Evolutionary conservation across 2,797 vertebrate genomes (phyloP).

Genomic region (Pseudochromis fuscus): DNA sequence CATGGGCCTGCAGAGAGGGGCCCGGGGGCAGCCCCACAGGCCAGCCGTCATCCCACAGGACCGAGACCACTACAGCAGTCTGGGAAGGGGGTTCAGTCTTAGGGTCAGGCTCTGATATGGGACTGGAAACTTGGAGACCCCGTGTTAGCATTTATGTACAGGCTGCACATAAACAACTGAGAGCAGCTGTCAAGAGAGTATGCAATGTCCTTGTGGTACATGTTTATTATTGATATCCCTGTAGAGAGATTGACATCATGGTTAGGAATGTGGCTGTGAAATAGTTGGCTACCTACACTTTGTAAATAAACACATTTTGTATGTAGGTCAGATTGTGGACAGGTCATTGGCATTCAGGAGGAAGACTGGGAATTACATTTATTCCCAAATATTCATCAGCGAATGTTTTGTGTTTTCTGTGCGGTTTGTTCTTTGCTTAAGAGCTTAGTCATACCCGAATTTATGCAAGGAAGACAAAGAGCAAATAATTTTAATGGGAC

Average conservation of each 20-base stretch:
- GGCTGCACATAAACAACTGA: conserved; percentile 73
- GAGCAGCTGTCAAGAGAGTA: conserved; percentile 73
- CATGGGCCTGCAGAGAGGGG: conserved; percentile 38
- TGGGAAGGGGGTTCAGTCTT: conserved; percentile 66
- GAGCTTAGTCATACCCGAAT: background rate
- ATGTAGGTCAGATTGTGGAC: conserved; percentile 64
- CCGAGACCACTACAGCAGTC: conserved; percentile 33
- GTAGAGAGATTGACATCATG: conserved; percentile 71
- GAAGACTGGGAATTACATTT: conserved; percentile 50
- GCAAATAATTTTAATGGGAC: background rate
- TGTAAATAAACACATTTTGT: conserved; percentile 69
- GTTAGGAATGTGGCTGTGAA: conserved; percentile 71
- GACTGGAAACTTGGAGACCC: conserved; percentile 72
- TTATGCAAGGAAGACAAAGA: conserved; percentile 7
- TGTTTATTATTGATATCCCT: conserved; percentile 79
- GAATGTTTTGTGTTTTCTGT: conserved; percentile 42
- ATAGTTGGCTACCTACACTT: conserved; percentile 67
- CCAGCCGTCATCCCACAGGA: conserved; percentile 63
- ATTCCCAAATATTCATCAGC: conserved; percentile 49
- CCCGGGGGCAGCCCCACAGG: conserved; percentile 66
- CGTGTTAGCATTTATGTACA: conserved; percentile 73
- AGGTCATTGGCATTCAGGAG: conserved; percentile 49
- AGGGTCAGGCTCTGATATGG: conserved; percentile 69
- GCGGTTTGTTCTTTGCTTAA: conserved; percentile 2
- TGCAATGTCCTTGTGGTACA: conserved; percentile 58